These are phyloP conservation scores for Brachyalestes nurse DNA, from an alignment of 2,797 vertebrate species.

Conservation along the genomic window DNA sequence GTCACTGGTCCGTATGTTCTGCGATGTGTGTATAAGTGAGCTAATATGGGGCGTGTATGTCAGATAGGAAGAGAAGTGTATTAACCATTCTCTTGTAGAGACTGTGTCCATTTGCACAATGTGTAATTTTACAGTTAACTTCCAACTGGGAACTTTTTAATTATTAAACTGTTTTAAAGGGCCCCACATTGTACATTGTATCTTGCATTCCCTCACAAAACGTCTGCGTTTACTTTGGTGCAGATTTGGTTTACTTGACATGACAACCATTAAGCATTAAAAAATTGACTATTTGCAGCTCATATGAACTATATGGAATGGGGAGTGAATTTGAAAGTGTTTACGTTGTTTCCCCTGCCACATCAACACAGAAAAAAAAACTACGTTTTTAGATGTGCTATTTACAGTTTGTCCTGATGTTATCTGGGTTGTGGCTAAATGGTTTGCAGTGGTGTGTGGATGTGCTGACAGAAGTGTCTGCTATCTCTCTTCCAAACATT, in stretches of 20 bases:
- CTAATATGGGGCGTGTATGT: constrained; percentile 10
- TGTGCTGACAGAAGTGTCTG: not conserved
- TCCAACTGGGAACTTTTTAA: too few relatives aligned
- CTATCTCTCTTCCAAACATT: not conserved
- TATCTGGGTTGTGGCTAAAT: not conserved
- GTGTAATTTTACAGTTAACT: not conserved
- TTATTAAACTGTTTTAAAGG: too few relatives aligned
- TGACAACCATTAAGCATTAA: not conserved
- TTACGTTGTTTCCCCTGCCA: too few relatives aligned
- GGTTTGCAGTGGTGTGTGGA: not conserved
- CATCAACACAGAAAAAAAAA: not conserved
- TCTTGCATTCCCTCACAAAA: too few relatives aligned
- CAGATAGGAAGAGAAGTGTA: not conserved
- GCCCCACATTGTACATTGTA: too few relatives aligned
- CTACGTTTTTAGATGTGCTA: not conserved
- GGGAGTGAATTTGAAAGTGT: not conserved
- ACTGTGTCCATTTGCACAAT: not conserved
- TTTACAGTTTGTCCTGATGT: not conserved
- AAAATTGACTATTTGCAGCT: not conserved
- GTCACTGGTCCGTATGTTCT: constrained; percentile 1
- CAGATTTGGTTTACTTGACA: not conserved
- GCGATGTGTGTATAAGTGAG: not conserved
- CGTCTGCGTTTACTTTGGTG: too few relatives aligned
- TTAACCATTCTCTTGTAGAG: not conserved
- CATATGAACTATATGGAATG: not conserved